These are phyloP conservation scores for Podarcis raffonei DNA, from an alignment of 2,113 vertebrate genomes.

Conservation along the genomic window DNA sequence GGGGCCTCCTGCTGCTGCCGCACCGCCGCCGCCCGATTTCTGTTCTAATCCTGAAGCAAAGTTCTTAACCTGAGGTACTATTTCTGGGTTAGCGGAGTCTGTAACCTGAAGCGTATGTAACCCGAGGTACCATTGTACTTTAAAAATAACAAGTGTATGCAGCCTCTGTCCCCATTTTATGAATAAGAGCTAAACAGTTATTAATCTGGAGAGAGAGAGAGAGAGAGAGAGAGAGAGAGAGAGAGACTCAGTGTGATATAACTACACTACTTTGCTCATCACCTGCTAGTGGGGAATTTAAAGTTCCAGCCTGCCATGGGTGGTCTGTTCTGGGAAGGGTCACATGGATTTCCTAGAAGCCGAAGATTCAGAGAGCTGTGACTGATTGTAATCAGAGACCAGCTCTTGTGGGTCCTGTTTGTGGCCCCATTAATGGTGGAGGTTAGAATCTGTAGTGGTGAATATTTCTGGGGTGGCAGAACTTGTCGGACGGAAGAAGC, in stretches of 20 bases:
- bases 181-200: neutral
- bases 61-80: no score
- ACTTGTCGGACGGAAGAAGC: neutral
- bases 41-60: no score
- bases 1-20: no score
- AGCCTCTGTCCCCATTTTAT: neutral
- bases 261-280: neutral
- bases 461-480: neutral
- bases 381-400: neutral
- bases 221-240: no score
- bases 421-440: neutral
- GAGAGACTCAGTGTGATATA: neutral
- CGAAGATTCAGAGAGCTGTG: neutral
- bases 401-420: no score
- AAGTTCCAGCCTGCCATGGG: neutral
- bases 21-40: no score
- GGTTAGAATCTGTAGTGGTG: neutral
- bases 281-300: neutral
- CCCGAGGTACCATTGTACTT: neutral
- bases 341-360: neutral
- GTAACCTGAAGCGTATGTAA: no score
- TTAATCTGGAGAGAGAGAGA: neutral
- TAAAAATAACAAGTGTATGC: no score
- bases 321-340: neutral
- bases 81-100: no score